Conservation (phyloP, 1,140 invertebrate genomes). For the Drosophila bipectinata region DNA sequence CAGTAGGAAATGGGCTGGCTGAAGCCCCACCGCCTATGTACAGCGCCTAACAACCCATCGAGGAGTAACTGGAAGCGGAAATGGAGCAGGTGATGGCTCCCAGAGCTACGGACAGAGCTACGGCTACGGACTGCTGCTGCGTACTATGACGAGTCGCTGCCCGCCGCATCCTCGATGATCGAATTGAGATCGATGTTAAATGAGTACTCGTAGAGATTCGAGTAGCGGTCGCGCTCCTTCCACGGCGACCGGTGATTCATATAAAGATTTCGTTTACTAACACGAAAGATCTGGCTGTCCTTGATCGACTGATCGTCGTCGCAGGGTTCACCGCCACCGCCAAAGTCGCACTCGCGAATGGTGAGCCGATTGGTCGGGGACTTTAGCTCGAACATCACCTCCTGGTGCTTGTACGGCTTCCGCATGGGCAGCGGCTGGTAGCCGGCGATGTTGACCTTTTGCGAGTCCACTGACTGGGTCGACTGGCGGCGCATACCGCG, state of each 20-base stretch:
- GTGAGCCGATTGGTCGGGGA: slow-evolving; percentile 82
- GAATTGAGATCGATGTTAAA: slow-evolving; percentile 84
- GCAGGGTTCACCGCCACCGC: slow-evolving; percentile 83
- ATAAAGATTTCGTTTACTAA: slow-evolving; percentile 84
- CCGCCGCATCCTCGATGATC: slow-evolving; percentile 83
- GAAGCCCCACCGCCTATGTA: slow-evolving; percentile 41
- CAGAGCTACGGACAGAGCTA: slow-evolving; percentile 17
- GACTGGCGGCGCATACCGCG: slow-evolving; percentile 77
- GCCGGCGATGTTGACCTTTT: slow-evolving; percentile 76
- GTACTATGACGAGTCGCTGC: slow-evolving; percentile 84
- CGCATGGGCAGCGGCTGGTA: slow-evolving; percentile 80
- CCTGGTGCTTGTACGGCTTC: slow-evolving; percentile 75
- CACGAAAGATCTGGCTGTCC: slow-evolving; percentile 84
- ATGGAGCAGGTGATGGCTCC: not conserved
- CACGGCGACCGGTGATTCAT: slow-evolving; percentile 83
- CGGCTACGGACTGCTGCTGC: slow-evolving; percentile 67
- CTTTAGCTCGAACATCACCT: slow-evolving; percentile 81
- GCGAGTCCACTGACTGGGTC: slow-evolving; percentile 80
- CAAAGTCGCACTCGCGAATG: slow-evolving; percentile 83
- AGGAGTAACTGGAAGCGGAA: slow-evolving; percentile 13
- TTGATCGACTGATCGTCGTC: slow-evolving; percentile 83
- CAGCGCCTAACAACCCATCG: slow-evolving; percentile 70
- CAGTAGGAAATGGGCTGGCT: slow-evolving; percentile 48
- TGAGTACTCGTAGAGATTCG: slow-evolving; percentile 83
- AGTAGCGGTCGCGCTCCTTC: slow-evolving; percentile 83